phyloP scores from a whole-genome alignment of 2,113 vertebrate genomes.

The Elachura formosa region DNA sequence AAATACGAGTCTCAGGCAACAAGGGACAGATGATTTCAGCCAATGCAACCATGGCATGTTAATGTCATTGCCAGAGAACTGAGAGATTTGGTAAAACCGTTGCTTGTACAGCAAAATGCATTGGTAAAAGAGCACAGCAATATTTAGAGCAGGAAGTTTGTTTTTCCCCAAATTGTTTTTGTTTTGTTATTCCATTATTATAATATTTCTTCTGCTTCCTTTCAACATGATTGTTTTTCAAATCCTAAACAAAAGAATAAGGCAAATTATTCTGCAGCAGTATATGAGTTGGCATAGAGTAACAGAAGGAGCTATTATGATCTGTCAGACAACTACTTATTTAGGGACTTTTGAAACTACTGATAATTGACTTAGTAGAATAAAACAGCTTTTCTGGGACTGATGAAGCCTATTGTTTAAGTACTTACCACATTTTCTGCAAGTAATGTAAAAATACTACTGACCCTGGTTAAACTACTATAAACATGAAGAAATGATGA shows the following conservation, averaged over 20 bases:
- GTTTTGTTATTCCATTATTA: slow-evolving; percentile 10
- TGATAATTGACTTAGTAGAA: slow-evolving; percentile 56
- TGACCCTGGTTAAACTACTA: neutral
- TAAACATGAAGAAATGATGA: neutral
- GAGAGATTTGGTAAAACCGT: neutral
- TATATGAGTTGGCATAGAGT: slow-evolving; percentile 28
- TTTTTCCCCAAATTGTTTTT: neutral
- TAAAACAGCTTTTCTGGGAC: slow-evolving; percentile 48
- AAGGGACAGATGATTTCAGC: neutral
- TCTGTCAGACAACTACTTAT: slow-evolving; percentile 60
- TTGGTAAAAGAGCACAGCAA: neutral
- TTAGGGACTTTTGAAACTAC: slow-evolving; percentile 55
- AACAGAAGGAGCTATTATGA: slow-evolving; percentile 53
- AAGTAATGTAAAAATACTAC: slow-evolving; percentile 3
- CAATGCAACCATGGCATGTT: neutral
- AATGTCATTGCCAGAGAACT: neutral
- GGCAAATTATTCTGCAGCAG: slow-evolving; percentile 48
- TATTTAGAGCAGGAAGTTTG: slow-evolving; percentile 17
- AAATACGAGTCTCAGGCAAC: neutral
- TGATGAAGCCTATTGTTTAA: slow-evolving; percentile 50
- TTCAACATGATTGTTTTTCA: slow-evolving; percentile 46
- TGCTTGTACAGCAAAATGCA: neutral
- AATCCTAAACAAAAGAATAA: slow-evolving; percentile 44
- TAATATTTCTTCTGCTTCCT: slow-evolving; percentile 42
- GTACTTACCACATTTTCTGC: neutral